Base-by-base conservation (phyloP, 1,140 invertebrate genomes). In the Conopomorpha cramerella region DNA sequence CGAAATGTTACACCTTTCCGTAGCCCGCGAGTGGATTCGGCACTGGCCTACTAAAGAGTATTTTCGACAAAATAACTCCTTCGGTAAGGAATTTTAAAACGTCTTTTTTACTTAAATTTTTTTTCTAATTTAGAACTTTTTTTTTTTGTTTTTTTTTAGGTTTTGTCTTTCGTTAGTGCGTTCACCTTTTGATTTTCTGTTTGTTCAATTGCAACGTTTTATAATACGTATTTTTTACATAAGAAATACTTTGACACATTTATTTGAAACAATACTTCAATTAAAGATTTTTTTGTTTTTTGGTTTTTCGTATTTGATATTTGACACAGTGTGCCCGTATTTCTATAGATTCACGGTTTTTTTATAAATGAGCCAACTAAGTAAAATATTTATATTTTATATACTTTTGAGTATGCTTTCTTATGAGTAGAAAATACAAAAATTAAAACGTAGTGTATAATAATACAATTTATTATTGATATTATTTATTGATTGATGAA, bases 21-120 rank as follows among this genome's bases (percentile, higher is more conserved):
- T 76, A 79, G 77, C 72, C 66, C 45, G 74, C 77, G 53, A 73
- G 67, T 56, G 77, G 77, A 78, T 79, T 79, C 65, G 77, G 77
- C 71, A 79, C 77, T 70, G 77, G 77, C 60, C 77, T 78, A 46
- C 77, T 79, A 74, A 79, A 79, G 77, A 79, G 77, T 74, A 79
- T 79, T 73, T 79, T 79, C 77, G 77, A 79, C 77, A 79, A 79
- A 79, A 79, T 79, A 71, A 79, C 74, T 63, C 77, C 77, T 73
- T 77, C 72, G 77, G 77, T 79, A 79, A 79, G 77, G 70, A 73
- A 76, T 76, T 74, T 73, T 72, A 64, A 76, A 65, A 76, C 71
- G 66, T 68, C 55, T 67, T 70, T 66, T 63, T 50, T 54, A 57
- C 55, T 49, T 55, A 54, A 46, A 49, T 57, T 52, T 58, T 48